Conservation (phyloP, 2,113 vertebrate genomes). For the Nipponia nippon region DNA sequence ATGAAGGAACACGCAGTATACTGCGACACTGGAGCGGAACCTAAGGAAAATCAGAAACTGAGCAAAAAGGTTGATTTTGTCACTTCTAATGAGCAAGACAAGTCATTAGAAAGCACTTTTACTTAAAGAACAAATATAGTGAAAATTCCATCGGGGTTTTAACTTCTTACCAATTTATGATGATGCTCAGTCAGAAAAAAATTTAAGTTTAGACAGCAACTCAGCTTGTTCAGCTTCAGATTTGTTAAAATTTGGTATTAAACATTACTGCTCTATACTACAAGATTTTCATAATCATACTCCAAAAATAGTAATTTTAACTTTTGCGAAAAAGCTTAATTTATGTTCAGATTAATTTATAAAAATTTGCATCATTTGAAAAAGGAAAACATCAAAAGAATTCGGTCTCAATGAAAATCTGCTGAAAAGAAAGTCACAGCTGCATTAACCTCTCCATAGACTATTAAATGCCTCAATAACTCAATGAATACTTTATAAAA, state of each 20-base stretch:
- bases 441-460: background rate
- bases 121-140: background rate
- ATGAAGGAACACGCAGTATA: background rate
- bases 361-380: background rate
- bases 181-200: background rate
- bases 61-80: background rate
- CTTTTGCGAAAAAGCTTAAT: background rate
- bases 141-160: background rate
- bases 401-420: background rate
- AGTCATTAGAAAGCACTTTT: background rate
- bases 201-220: background rate
- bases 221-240: background rate
- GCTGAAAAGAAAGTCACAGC: background rate
- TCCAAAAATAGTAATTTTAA: background rate
- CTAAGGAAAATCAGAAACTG: background rate
- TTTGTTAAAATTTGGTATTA: background rate
- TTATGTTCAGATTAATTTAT: background rate
- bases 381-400: background rate
- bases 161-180: background rate
- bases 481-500: conserved; percentile 14
- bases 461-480: background rate
- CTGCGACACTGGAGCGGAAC: background rate
- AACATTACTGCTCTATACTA: background rate
- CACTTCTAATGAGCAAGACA: background rate
- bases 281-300: background rate